Percentiles rank a stretch among this genome's conserved stretches.
phyloP scores from a whole-genome alignment of 2,113 vertebrate species.

The Ailurus styani region DNA sequence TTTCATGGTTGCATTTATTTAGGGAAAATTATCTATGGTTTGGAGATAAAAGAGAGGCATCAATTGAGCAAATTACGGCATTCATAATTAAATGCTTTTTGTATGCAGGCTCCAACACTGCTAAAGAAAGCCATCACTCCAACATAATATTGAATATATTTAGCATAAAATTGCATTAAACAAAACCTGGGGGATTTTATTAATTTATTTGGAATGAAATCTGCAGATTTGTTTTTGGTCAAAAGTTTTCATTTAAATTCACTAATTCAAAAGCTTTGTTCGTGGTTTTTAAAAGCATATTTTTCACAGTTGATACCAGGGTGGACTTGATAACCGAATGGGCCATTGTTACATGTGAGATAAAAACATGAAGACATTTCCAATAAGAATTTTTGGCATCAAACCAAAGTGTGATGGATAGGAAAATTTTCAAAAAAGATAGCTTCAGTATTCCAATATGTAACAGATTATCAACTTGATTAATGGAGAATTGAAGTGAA shows the following conservation, averaged over 20 bases:
- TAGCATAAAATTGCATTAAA: constrained; percentile 59
- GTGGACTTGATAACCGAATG: neutral
- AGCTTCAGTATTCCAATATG: neutral
- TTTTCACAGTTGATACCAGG: neutral
- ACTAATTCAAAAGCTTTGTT: constrained; percentile 43
- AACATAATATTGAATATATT: constrained; percentile 58
- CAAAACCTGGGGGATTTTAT: constrained; percentile 47
- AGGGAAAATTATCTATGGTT: constrained; percentile 64
- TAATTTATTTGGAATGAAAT: constrained; percentile 53
- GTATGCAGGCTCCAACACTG: constrained; percentile 45
- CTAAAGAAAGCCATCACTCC: constrained; percentile 41
- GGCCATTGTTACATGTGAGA: neutral
- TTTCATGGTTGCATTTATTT: constrained; percentile 63
- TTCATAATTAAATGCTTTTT: constrained; percentile 69
- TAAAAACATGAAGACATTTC: constrained; percentile 25
- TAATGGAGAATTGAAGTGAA: neutral
- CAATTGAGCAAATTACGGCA: constrained; percentile 68
- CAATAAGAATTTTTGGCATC: neutral
- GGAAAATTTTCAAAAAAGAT: neutral
- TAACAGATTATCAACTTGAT: neutral
- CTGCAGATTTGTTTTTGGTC: neutral
- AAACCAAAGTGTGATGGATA: neutral
- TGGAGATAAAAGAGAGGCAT: constrained; percentile 61
- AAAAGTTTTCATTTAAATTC: constrained; percentile 47
- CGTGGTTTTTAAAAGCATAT: constrained; percentile 11